These are phyloP conservation scores for Albula glossodonta DNA, from an alignment of 2,113 vertebrate genomes.

Conservation along the genomic window DNA sequence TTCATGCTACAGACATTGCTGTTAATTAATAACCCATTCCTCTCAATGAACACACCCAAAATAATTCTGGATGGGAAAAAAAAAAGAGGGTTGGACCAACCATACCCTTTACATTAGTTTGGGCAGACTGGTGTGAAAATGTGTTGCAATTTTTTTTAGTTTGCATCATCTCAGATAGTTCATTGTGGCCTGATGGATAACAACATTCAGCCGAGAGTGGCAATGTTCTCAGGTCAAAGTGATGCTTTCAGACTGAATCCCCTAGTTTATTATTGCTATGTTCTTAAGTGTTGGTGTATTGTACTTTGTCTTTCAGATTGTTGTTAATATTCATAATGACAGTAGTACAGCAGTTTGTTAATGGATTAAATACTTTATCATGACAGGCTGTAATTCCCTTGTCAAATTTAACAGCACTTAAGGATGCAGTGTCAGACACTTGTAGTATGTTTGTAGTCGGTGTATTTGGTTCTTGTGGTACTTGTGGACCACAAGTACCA, in stretches of 20 bases:
- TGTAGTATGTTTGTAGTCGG: neutral
- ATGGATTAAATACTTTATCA: neutral
- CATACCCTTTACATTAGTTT: neutral
- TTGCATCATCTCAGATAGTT: neutral
- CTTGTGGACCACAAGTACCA: neutral
- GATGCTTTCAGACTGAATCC: neutral
- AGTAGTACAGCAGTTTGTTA: neutral
- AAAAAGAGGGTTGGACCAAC: too few relatives aligned
- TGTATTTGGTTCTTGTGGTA: neutral
- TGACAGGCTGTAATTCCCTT: neutral
- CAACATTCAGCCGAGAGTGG: neutral
- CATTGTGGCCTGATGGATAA: neutral
- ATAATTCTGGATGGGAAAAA: neutral
- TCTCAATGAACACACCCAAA: neutral
- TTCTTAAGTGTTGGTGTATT: neutral
- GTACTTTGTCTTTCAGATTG: neutral
- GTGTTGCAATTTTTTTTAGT: neutral
- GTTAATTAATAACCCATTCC: conserved; percentile 31
- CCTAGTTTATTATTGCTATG: neutral
- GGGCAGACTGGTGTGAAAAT: neutral
- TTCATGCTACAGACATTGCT: conserved; percentile 47
- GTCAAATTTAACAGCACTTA: neutral
- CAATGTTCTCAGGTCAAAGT: neutral
- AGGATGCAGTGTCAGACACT: neutral
- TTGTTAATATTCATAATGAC: neutral